phyloP scores from a whole-genome alignment of 2,797 vertebrate genomes.

The Hafferia zeledoni region DNA sequence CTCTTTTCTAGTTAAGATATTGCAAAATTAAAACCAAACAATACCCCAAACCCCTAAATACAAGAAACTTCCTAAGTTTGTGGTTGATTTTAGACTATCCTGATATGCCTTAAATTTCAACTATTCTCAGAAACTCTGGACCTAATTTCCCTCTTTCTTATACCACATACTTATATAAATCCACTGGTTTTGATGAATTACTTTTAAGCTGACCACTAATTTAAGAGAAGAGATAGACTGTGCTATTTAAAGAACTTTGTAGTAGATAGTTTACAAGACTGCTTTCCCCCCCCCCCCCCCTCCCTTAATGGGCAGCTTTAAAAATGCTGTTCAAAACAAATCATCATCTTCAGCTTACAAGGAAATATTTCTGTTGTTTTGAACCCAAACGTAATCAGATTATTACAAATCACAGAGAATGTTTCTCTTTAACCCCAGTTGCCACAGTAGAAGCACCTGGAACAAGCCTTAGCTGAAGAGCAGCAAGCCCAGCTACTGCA shows the following conservation, averaged over 20 bases:
- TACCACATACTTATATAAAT: background rate
- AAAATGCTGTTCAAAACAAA: background rate
- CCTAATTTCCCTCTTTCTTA: background rate
- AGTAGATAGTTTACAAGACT: background rate
- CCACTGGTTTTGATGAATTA: conserved; percentile 1
- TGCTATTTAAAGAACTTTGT: background rate
- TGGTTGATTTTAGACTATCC: background rate
- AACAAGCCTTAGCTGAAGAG: background rate
- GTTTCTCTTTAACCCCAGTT: rapidly evolving
- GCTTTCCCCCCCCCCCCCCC: rapidly evolving
- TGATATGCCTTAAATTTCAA: background rate
- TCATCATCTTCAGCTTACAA: background rate
- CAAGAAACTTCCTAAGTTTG: background rate
- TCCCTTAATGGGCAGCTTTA: background rate
- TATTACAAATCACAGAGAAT: background rate
- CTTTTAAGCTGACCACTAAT: conserved; percentile 49
- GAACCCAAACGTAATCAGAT: background rate
- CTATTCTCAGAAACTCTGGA: background rate
- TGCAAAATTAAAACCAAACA: background rate
- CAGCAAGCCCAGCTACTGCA: background rate
- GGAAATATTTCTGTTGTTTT: background rate
- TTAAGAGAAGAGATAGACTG: background rate
- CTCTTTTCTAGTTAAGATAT: background rate
- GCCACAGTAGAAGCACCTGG: background rate
- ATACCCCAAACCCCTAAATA: background rate